Evolutionary conservation across 30 jellyfish, hydroid and myxozoan species (phyloP), one percentile per base, ranked within the genome.

Genomic region (Catostylus mosaicus): DNA sequence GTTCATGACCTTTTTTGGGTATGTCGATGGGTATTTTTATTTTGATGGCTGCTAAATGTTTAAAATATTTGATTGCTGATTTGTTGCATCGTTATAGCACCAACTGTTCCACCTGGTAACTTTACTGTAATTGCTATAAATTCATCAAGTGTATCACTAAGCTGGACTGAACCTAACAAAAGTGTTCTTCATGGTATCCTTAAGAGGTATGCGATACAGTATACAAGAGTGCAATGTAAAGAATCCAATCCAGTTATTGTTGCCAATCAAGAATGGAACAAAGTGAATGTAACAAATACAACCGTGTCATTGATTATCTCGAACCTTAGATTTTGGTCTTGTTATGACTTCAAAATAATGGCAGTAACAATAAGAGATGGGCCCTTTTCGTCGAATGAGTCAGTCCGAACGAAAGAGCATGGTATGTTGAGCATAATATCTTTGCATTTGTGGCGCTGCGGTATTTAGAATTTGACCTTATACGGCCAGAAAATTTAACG

Each of bases 341-440:
- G 85, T 48, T 73, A 73, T 52, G 73, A 73, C 20, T 56, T 73
- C 73, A 51, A 54, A 10, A 47, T 48, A 22, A 48, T 73, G 16
- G 85, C 85, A 45, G 72, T 48, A 1, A 73, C 73, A 0, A 52
- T 73, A 34, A 66, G 47, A 3, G 82, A 19, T 19, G 82, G 82
- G 20, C n/a, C 29, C 0, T 69, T 19, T 36, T 26, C 65, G 14
- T 32, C 0, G 1, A 22, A 22, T 1, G 36, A 12, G 36, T 26
- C 61, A 11, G 24, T 24, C 6, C 36, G 82, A 40, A 69, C 82
- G 0, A 7, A 12, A 16, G 82, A 69, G 23, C 36, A 69, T 24
- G 82, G 82, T 69, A 0, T 19, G 52, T 33, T 23, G 50, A 20
- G 29, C n/a, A n/a, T n/a, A n/a, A n/a, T n/a, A n/a, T n/a, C n/a